These are phyloP conservation scores for Therioaphis trifolii DNA, from an alignment of 2,888 invertebrate species.

Conservation along the genomic window DNA sequence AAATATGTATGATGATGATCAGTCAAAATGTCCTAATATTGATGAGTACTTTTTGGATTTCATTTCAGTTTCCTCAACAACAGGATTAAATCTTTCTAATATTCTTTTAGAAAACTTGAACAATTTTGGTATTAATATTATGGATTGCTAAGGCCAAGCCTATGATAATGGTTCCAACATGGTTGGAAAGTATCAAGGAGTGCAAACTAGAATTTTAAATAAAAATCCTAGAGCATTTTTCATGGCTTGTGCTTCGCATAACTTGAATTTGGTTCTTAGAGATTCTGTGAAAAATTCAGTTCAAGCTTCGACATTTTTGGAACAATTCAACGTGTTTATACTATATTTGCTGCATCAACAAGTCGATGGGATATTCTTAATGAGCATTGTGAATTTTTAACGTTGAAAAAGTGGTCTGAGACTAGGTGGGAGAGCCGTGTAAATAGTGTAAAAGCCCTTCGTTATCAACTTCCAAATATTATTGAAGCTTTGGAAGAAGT, in stretches of 20 bases:
- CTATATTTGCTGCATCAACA: constrained; percentile 6
- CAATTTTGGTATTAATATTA: too few relatives aligned
- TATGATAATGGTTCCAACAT: too few relatives aligned
- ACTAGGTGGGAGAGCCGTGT: not conserved
- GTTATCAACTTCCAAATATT: not conserved
- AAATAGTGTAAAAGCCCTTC: constrained; percentile 26
- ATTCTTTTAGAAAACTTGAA: too few relatives aligned
- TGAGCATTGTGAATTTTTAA: not conserved
- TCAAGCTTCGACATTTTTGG: constrained; percentile 3
- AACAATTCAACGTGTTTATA: not conserved
- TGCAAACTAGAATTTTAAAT: constrained; percentile 13
- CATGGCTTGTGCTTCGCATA: not conserved
- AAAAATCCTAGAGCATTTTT: constrained; percentile 1
- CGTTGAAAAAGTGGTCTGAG: constrained; percentile 21
- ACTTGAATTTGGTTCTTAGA: not conserved
- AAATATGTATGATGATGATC: constrained; percentile 5
- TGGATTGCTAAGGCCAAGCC: too few relatives aligned
- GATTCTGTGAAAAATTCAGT: constrained; percentile 12
- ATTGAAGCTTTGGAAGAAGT: not conserved
- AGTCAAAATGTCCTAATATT: constrained; percentile 9
- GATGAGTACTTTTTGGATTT: not conserved
- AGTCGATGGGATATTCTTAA: constrained; percentile 10
- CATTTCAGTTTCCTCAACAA: too few relatives aligned
- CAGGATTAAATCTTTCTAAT: too few relatives aligned
- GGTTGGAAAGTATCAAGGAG: not conserved